These are phyloP conservation scores for Parnassius glacialis DNA, from an alignment of 2,888 invertebrate species.

Conservation along the genomic window DNA sequence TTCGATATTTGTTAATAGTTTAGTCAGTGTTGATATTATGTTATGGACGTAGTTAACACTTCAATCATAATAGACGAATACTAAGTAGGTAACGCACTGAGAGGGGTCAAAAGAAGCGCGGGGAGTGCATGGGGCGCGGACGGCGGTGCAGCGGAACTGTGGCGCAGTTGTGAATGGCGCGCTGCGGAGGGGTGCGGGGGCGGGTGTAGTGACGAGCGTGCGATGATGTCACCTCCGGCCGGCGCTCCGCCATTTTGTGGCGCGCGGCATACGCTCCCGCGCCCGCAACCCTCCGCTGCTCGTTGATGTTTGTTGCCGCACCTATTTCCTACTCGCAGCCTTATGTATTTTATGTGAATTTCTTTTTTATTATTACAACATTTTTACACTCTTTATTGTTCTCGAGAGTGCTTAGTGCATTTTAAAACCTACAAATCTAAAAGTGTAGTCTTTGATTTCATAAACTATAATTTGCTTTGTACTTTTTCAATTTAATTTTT, in stretches of 20 bases:
- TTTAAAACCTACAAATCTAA: too few species aligned
- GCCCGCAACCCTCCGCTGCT: background rate
- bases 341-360: too few species aligned
- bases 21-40: background rate
- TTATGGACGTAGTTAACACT: background rate
- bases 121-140: constrained; percentile 32
- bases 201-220: constrained; percentile 43
- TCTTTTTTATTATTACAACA: too few species aligned
- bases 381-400: too few species aligned
- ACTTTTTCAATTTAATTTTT: too few species aligned
- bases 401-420: too few species aligned
- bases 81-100: constrained; percentile 41
- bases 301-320: background rate
- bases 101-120: constrained; percentile 44
- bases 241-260: constrained; percentile 45
- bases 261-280: constrained; percentile 30
- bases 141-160: constrained; percentile 48
- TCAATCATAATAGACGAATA: constrained; percentile 26
- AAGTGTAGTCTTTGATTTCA: too few species aligned
- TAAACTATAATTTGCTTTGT: too few species aligned
- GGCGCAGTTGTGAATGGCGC: constrained; percentile 55
- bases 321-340: background rate
- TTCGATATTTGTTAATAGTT: background rate
- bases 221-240: constrained; percentile 61
- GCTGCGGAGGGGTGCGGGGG: constrained; percentile 35